Evolutionary conservation across 1,140 invertebrate genomes (phyloP), one percentile per base, ranked within the genome.

Genomic region (Acromyrmex heyeri): DNA sequence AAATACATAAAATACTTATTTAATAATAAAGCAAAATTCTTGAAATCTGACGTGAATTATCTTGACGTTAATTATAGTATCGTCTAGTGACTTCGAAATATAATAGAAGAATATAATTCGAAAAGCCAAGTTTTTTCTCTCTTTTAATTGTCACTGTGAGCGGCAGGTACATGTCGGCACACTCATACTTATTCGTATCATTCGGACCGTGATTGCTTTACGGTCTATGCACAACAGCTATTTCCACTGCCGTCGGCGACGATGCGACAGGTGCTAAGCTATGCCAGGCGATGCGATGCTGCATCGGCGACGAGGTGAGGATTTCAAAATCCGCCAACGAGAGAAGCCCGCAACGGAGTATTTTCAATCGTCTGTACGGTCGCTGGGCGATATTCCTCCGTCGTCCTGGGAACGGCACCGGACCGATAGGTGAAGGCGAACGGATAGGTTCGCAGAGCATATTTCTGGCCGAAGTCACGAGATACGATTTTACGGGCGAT

Each of bases 331-430:
- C 44, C 38, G 30, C 38, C 34, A 30, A 79, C 48, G 53, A 57
- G 76, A 69, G 61, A 81, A 90, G 65, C 57, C 77, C 81, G 86
- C 85, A 73, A 72, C 61, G 44, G 50, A 72, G 87, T 91, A 91
- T 91, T 91, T 91, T 91, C 82, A 91, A 91, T 91, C 89, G 79
- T 87, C 82, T 79, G 53, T 86, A 85, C 81, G 44, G 73, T 83
- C 78, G 88, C 88, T 70, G 86, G 86, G 62, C 75, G 53, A 87
- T 78, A 30, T 65, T 67, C 85, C 59, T 57, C 87, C 53, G 72
- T 90, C 59, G 76, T 90, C 89, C 86, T 88, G 88, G 88, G 79
- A 75, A 73, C 34, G 65, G 78, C 64, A 73, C 70, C 72, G 64
- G 65, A 59, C 88, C 89, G 86, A 91, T 91, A 88, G 89, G 86